Evolutionary conservation across 2,888 invertebrate species (phyloP).

Genomic region (Amiota communis): DNA sequence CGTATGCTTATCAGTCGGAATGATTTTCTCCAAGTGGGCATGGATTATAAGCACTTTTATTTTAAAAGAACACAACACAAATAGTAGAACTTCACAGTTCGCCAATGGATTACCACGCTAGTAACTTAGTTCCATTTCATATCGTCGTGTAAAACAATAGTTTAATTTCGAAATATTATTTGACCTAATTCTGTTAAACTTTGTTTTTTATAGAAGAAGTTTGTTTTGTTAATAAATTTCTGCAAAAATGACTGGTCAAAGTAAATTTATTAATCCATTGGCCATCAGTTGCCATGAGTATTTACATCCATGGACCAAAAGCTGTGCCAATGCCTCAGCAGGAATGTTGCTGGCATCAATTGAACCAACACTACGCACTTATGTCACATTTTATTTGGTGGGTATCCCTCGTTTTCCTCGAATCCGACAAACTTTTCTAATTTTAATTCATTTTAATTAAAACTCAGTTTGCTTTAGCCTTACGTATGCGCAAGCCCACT

Average conservation of each 20-base stretch:
- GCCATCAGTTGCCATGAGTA: constrained; percentile 78
- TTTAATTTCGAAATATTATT: too few species aligned
- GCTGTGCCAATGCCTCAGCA: constrained; percentile 78
- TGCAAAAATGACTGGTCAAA: constrained; percentile 58
- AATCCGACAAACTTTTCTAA: too few species aligned
- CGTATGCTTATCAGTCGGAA: background rate
- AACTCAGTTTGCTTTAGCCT: constrained; percentile 78
- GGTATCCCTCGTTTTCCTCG: constrained; percentile 59
- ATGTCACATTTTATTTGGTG: constrained; percentile 82
- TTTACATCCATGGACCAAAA: constrained; percentile 84
- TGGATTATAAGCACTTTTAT: background rate
- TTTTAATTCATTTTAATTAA: background rate
- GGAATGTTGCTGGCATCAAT: constrained; percentile 78
- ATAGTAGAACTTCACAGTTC: background rate
- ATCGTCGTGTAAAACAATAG: background rate
- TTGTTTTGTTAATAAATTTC: background rate
- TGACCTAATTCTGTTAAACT: background rate
- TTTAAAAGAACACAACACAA: background rate
- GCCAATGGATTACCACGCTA: background rate
- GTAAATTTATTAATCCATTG: constrained; percentile 74
- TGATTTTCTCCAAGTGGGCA: background rate
- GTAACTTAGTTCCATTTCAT: background rate
- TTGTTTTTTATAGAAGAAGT: background rate
- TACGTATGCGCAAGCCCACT: constrained; percentile 78
- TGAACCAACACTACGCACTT: constrained; percentile 80